Evolutionary conservation across 1,140 invertebrate genomes (phyloP), one percentile per base, ranked within the genome.

Genomic region (Euwallacea similis): DNA sequence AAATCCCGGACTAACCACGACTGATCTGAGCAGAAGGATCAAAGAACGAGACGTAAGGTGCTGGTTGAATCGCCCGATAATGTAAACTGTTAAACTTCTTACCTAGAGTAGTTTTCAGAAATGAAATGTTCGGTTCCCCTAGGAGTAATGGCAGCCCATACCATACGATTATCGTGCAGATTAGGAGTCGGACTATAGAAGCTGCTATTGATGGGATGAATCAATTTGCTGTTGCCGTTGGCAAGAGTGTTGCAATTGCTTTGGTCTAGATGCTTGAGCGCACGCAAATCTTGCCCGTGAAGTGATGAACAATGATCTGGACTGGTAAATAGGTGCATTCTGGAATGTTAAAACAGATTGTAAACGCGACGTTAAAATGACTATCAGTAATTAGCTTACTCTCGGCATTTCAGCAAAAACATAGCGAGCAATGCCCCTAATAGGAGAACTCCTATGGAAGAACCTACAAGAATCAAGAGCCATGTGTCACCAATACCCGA

Each of bases 121-220:
- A 89, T 86, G 74, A 89, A 90, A 76, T 89, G 88, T 62, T 85
- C 85, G 0, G 91, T 93, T 15, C 92, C 92, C 13, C 91, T 84
- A 0, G 93, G 92, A 4, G 92, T 93, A 7, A 94, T 81, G 0
- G 92, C 91, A 0, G 93, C 92, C 92, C 92, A 94, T 33, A 94
- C 86, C 13, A 92, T 88, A n/a, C 90, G 82, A 7, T 87, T 87
- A 78, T 89, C 87, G 6, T 82, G 77, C 9, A 79, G 15, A 59
- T 56, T 77, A 7, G 75, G 67, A 7, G 75, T 72, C 4, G 78
- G 77, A 59, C 79, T 76, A 68, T 80, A 80, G 41, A 80, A 66
- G 2, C 75, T 76, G 0, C 76, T 59, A 46, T 81, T 79, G 0
- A 77, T 70, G 1, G 79, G 79, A 69, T 80, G 78, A 6, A 78